phyloP scores from a whole-genome alignment of 2,888 invertebrate species.

The Machimus rusticus region DNA sequence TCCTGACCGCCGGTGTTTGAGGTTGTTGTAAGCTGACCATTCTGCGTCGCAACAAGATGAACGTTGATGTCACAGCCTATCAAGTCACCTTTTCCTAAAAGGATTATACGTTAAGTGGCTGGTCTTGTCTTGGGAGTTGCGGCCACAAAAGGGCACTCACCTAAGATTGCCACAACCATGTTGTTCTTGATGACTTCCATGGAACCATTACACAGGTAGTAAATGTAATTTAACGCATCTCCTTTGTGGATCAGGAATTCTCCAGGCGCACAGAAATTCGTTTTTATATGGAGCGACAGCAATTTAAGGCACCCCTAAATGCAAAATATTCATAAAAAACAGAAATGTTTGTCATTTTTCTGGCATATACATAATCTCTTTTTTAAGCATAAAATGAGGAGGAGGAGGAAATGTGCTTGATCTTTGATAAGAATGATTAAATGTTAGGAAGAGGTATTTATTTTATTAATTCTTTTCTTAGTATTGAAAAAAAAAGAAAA shows the following conservation, averaged over 20 bases:
- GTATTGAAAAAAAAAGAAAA: neutral
- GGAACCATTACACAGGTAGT: constrained; percentile 95
- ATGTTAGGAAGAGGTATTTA: neutral
- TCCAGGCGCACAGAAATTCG: constrained; percentile 95
- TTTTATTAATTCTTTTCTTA: neutral
- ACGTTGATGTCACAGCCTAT: constrained; percentile 92
- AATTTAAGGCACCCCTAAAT: constrained; percentile 84
- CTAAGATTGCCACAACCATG: constrained; percentile 96
- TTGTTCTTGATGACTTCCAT: constrained; percentile 97
- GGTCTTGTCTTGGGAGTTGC: neutral
- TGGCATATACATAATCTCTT: neutral
- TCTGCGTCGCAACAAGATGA: constrained; percentile 75
- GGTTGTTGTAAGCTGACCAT: constrained; percentile 68
- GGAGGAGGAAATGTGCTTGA: neutral
- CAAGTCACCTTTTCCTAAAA: constrained; percentile 87
- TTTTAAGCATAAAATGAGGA: neutral
- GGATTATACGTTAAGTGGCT: neutral
- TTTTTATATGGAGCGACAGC: constrained; percentile 88
- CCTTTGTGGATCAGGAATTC: constrained; percentile 94
- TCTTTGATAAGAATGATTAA: neutral
- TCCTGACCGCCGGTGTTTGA: constrained; percentile 70
- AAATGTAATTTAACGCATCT: constrained; percentile 91
- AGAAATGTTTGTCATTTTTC: neutral
- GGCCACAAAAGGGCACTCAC: constrained; percentile 66
- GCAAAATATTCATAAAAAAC: neutral